Percentiles rank a stretch among this genome's conserved stretches.
phyloP scores from a whole-genome alignment of 1,140 invertebrate species.

The Gonioctena quinquepunctata region DNA sequence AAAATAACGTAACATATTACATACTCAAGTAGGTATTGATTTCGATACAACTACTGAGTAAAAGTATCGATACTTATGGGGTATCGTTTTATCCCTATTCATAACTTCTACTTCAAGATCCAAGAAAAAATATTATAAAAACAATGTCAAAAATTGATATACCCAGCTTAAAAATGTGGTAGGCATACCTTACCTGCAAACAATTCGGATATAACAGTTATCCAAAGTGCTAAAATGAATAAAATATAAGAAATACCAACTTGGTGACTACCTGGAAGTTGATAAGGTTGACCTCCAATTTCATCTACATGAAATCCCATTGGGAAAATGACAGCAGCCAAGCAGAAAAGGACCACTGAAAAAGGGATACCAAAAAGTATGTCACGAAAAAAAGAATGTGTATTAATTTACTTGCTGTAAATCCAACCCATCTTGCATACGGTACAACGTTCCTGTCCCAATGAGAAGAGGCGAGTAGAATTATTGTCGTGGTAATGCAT shows the following conservation, averaged over 20 bases:
- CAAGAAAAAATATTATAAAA: no score
- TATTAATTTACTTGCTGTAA: constrained; percentile 81
- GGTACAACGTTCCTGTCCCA: constrained; percentile 90
- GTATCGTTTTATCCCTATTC: no score
- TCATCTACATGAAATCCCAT: constrained; percentile 94
- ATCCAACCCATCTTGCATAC: constrained; percentile 93
- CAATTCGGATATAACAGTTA: constrained; percentile 93
- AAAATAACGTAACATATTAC: no score
- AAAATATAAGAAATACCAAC: constrained; percentile 95
- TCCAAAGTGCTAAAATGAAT: constrained; percentile 93
- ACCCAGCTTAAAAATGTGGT: constrained; percentile 85
- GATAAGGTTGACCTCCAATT: constrained; percentile 94
- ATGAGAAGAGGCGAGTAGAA: constrained; percentile 83
- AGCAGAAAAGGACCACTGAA: constrained; percentile 92
- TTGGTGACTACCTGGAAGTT: constrained; percentile 92
- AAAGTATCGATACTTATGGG: no score
- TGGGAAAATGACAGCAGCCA: constrained; percentile 94
- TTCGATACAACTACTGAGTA: no score
- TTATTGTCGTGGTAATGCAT: constrained; percentile 89
- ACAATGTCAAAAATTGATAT: no score
- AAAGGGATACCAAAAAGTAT: no score
- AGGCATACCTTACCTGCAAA: constrained; percentile 98
- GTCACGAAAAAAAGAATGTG: no score
- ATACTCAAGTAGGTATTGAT: no score
- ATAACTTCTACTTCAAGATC: no score